A percentile compares a stretch with the other conserved stretches of the same genome.
phyloP scores from a whole-genome alignment of 2,113 vertebrate species.

The Osmerus mordax region DNA sequence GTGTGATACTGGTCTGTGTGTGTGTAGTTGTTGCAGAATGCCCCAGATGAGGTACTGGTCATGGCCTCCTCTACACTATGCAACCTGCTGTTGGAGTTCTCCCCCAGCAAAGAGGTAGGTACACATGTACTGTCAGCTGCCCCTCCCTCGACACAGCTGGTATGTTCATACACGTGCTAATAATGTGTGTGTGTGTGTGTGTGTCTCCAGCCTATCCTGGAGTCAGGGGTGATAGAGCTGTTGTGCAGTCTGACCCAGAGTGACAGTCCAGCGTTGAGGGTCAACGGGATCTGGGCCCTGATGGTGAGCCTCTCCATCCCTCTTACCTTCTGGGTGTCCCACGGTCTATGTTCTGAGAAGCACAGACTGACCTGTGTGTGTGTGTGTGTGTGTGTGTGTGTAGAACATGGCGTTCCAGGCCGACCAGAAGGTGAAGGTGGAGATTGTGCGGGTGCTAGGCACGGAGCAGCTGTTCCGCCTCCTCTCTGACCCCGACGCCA shows the following conservation, averaged over 20 bases:
- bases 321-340: not conserved
- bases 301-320: constrained; percentile 79
- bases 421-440: constrained; percentile 97
- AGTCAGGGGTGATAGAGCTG: constrained; percentile 96
- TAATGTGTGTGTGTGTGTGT: constrained; percentile 8
- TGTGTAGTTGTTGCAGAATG: constrained; percentile 91
- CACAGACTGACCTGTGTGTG: not conserved
- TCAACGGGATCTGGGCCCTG: constrained; percentile 98
- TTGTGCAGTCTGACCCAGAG: constrained; percentile 97
- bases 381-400: constrained; percentile 37
- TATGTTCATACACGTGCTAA: not conserved
- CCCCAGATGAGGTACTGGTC: constrained; percentile 94
- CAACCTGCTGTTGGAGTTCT: constrained; percentile 98
- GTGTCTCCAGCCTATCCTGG: constrained; percentile 86
- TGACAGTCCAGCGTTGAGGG: constrained; percentile 92
- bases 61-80: constrained; percentile 98
- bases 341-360: not conserved
- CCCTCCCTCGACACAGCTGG: not conserved
- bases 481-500: constrained; percentile 92
- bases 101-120: constrained; percentile 96
- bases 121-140: not conserved
- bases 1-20: constrained; percentile 20
- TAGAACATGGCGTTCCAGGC: constrained; percentile 99
- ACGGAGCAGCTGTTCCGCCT: constrained; percentile 96
- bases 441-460: constrained; percentile 91